Conservation (phyloP, 2,113 vertebrate species). For the Otolemur garnettii region DNA sequence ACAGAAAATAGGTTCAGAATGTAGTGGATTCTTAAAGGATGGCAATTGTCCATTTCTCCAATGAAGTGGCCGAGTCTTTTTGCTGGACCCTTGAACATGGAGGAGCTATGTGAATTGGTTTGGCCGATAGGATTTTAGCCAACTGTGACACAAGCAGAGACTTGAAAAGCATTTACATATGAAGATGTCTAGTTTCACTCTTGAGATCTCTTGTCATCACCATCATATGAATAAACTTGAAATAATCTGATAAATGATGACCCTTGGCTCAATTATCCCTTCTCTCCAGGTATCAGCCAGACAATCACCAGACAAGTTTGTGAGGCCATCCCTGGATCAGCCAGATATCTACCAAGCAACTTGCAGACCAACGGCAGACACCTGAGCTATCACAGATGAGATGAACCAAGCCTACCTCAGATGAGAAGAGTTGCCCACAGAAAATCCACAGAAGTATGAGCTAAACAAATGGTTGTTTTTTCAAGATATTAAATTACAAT, state of each 20-base stretch:
- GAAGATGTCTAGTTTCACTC: not conserved
- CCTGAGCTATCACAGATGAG: not conserved
- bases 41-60: not conserved
- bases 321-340: not conserved
- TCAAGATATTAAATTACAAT: not conserved
- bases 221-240: not conserved
- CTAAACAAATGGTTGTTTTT: not conserved
- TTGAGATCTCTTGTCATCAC: not conserved
- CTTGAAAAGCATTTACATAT: slow-evolving; percentile 6
- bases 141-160: not conserved
- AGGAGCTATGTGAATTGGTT: not conserved
- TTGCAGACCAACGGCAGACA: not conserved
- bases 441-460: not conserved
- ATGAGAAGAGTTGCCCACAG: not conserved
- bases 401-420: not conserved
- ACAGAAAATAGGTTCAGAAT: not conserved
- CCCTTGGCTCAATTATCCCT: not conserved
- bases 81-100: not conserved
- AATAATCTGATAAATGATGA: not conserved
- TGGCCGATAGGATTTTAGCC: not conserved
- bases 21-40: not conserved
- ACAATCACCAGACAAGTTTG: not conserved
- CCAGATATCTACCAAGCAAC: not conserved
- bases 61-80: not conserved
- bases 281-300: not conserved